Base-by-base conservation (phyloP, 1,140 invertebrate genomes). In the Ceratina australensis region DNA sequence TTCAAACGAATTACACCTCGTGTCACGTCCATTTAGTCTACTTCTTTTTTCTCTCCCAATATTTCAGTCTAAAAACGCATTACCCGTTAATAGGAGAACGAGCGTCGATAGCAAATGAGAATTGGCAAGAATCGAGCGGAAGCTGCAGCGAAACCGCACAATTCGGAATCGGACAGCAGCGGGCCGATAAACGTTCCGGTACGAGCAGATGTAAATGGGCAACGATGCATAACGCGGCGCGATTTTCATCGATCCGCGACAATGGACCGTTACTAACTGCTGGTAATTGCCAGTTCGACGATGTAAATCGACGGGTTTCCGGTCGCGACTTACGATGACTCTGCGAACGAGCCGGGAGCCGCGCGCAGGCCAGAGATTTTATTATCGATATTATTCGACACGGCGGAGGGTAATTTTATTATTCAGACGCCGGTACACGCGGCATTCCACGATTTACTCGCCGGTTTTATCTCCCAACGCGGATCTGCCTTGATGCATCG, bases 301-400 rank as follows among this genome's bases (percentile, higher is more conserved):
- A 84, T 72, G 76, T 72, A 83, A 84, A 84, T 84, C 77, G 78
- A 84, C 69, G 77, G 63, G 76, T 80, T 84, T 80, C 82, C 82
- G 78, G 50, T 67, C 56, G 47, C 64, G 66, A 77, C 59, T 61
- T 77, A 66, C 42, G 63, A 80, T 60, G 66, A 79, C 52, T 74
- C 54, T 18, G 49, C 26, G 28, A 16, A 52, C 57, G 47, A 28
- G 42, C 59, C n/a, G n/a, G n/a, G n/a, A n/a, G n/a, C n/a, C 54
- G 13, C 33, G 18, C 15, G 13, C 63, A 47, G 24, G 7, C 56
- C 69, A 42, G 54, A 83, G 83, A 84, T 84, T 84, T 71, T 80
- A 76, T 81, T 81, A 67, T 59, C 75, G 82, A 81, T 84, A 81
- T 66, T 84, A 78, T 81, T 81, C 66, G 64, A 68, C 56, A 61